Evolutionary conservation across 1,140 invertebrate genomes (phyloP).

Genomic region (Drosophila persimilis): DNA sequence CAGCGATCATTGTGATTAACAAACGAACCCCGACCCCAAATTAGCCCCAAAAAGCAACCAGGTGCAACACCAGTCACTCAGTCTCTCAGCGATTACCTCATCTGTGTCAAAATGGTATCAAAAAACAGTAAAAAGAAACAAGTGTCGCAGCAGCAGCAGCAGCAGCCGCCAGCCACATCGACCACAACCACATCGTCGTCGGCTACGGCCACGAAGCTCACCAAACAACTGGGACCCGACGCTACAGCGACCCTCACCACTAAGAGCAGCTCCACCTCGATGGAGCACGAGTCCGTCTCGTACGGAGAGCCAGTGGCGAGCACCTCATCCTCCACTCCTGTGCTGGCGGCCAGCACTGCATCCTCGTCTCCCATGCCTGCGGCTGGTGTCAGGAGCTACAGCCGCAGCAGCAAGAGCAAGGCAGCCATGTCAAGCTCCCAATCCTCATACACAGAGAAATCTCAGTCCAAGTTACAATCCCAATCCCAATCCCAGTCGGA

Average conservation of each 20-base stretch:
- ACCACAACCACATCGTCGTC: constrained; percentile 69
- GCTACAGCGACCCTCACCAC: constrained; percentile 63
- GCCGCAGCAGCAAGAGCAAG: constrained; percentile 45
- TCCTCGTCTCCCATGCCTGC: constrained; percentile 9
- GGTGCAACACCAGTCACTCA: constrained; percentile 46
- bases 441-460: constrained; percentile 43
- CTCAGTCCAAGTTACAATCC: constrained; percentile 48
- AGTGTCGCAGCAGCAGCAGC: constrained; percentile 57
- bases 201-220: constrained; percentile 68
- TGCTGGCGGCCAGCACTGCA: constrained; percentile 17
- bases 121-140: constrained; percentile 81
- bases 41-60: constrained; percentile 26
- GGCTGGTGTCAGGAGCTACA: constrained; percentile 58
- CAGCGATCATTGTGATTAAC: constrained; percentile 72
- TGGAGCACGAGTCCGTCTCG: constrained; percentile 68
- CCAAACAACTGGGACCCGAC: constrained; percentile 66
- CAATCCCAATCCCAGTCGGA: constrained; percentile 54
- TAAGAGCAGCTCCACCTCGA: constrained; percentile 60
- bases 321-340: constrained; percentile 9
- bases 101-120: constrained; percentile 80
- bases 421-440: constrained; percentile 16
- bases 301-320: constrained; percentile 29
- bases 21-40: constrained; percentile 30
- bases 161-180: constrained; percentile 57
- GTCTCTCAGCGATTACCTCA: constrained; percentile 68